Conservation (phyloP, 2,113 vertebrate genomes). For the Pteronura brasiliensis region DNA sequence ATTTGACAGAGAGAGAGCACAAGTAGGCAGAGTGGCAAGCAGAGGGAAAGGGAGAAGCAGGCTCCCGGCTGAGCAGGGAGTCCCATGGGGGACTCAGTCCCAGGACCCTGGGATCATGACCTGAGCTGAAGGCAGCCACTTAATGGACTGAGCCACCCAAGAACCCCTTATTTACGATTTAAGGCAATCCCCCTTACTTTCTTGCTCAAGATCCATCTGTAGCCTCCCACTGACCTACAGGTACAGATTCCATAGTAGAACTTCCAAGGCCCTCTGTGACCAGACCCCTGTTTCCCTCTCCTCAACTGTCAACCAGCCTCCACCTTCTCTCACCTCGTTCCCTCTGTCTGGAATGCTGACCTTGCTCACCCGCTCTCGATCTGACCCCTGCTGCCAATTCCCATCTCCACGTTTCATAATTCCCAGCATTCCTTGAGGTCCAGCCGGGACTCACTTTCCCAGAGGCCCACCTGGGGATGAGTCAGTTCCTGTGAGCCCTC, state of each 20-base stretch:
- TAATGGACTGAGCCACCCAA: too few species aligned
- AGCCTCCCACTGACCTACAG: neutral
- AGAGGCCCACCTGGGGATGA: accelerated
- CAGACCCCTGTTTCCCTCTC: neutral
- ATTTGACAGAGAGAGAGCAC: too few species aligned
- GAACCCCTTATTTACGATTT: neutral
- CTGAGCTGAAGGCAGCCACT: too few species aligned
- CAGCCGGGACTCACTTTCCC: neutral
- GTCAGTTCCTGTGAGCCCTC: accelerated
- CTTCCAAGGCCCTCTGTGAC: neutral
- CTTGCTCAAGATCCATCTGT: neutral
- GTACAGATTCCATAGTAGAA: neutral
- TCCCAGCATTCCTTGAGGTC: neutral
- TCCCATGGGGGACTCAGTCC: too few species aligned
- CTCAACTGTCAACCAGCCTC: neutral
- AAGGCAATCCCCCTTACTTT: neutral
- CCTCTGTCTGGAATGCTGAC: neutral
- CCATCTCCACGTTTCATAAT: neutral
- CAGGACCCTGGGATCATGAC: too few species aligned
- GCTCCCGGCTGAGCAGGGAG: too few species aligned
- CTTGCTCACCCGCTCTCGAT: too few species aligned
- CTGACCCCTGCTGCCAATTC: neutral
- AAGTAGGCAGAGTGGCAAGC: too few species aligned
- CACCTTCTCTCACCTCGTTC: neutral
- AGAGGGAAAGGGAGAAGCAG: too few species aligned